phyloP scores from a whole-genome alignment of 2,113 vertebrate species.

The Ammodytes marinus region DNA sequence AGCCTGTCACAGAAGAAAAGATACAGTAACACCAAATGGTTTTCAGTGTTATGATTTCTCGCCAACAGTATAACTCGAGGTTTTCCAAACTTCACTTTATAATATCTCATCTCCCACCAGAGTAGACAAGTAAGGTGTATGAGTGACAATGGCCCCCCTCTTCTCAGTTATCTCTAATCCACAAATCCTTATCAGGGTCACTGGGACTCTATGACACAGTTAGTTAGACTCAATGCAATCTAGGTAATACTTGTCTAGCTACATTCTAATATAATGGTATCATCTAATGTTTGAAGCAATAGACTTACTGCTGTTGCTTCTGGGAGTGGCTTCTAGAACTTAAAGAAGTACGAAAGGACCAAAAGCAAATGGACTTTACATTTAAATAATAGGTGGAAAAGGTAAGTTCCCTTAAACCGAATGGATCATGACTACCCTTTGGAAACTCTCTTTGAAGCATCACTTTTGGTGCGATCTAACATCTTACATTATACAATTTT shows the following conservation, averaged over 20 bases:
- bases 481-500: neutral
- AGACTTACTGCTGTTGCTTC: neutral
- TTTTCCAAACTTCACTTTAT: constrained; percentile 19
- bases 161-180: constrained; percentile 76
- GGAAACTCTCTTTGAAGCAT: neutral
- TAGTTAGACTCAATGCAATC: constrained; percentile 34
- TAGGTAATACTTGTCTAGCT: constrained; percentile 22
- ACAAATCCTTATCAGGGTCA: constrained; percentile 82
- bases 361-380: constrained; percentile 53
- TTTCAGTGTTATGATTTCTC: constrained; percentile 13
- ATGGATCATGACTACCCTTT: neutral
- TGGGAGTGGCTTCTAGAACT: neutral
- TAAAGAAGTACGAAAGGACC: neutral
- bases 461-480: neutral
- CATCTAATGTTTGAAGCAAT: neutral
- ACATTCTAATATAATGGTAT: constrained; percentile 32
- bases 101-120: neutral
- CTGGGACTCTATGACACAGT: constrained; percentile 58
- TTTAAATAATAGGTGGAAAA: constrained; percentile 35
- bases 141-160: constrained; percentile 55
- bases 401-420: constrained; percentile 57
- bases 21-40: neutral
- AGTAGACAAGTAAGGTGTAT: constrained; percentile 38
- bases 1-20: constrained; percentile 4
- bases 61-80: neutral